A percentile compares a stretch with the other conserved stretches of the same genome.
Conservation (phyloP, 2,113 vertebrate genomes). For the Etheostoma spectabile region DNA sequence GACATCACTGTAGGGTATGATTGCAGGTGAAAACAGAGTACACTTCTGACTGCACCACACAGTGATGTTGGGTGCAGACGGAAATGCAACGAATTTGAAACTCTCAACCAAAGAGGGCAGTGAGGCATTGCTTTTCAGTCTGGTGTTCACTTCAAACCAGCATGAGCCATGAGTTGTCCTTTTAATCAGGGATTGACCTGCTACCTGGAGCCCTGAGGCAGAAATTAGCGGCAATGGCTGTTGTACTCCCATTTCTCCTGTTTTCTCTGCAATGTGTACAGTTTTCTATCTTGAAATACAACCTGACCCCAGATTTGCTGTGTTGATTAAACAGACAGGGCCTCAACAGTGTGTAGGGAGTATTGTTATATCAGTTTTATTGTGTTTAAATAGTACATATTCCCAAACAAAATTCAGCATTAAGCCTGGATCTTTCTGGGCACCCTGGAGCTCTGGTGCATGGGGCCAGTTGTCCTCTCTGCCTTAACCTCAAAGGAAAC, state of each 20-base stretch:
- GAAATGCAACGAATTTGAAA: neutral
- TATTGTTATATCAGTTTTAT: neutral
- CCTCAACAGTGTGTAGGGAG: neutral
- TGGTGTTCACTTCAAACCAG: neutral
- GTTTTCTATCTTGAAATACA: neutral
- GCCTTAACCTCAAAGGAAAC: constrained; percentile 9
- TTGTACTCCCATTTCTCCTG: neutral
- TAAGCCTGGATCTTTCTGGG: neutral
- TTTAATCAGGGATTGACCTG: neutral
- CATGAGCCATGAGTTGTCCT: neutral
- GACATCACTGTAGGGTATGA: neutral
- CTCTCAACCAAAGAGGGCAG: neutral
- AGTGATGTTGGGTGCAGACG: neutral
- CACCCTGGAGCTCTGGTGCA: neutral
- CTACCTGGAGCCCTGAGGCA: neutral
- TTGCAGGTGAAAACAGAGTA: neutral
- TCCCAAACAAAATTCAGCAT: neutral
- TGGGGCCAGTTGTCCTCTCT: neutral
- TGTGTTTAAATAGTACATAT: neutral
- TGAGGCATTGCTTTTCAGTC: neutral
- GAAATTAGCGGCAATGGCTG: neutral
- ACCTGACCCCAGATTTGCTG: neutral
- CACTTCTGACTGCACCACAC: neutral
- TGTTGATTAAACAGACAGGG: neutral
- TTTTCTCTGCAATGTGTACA: neutral